Evolutionary conservation across 1,140 invertebrate species (phyloP).

Genomic region (Chionoecetes opilio): DNA sequence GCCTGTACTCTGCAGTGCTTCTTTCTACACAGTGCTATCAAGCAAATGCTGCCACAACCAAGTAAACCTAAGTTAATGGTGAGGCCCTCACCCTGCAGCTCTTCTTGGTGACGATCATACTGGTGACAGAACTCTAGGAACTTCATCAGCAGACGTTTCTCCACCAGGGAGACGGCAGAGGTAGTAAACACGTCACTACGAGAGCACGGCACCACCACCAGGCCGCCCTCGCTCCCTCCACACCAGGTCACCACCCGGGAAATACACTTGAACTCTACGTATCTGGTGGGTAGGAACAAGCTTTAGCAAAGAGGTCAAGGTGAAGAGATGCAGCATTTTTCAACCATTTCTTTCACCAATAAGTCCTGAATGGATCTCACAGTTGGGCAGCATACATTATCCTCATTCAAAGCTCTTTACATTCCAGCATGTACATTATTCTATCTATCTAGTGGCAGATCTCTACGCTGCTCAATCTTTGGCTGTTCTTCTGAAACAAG

Average conservation of each 20-base stretch:
- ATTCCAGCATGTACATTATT: too few species aligned
- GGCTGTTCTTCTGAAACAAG: too few species aligned
- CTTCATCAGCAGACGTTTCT: constrained; percentile 98
- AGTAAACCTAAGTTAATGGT: neutral
- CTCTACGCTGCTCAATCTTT: too few species aligned
- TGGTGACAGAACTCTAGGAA: constrained; percentile 94
- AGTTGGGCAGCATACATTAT: too few species aligned
- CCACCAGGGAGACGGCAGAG: constrained; percentile 93
- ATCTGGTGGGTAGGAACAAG: constrained; percentile 39
- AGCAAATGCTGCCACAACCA: neutral
- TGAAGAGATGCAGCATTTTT: too few species aligned
- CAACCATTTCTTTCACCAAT: too few species aligned
- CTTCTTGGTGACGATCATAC: constrained; percentile 89
- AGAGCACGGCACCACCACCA: constrained; percentile 94
- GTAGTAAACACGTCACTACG: constrained; percentile 97
- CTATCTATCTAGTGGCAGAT: too few species aligned
- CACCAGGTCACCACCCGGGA: constrained; percentile 91
- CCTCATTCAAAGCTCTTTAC: too few species aligned
- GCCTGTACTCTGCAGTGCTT: too few species aligned
- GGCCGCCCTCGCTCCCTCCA: constrained; percentile 84
- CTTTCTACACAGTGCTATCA: neutral
- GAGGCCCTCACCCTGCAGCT: constrained; percentile 88
- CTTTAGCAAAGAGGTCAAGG: neutral
- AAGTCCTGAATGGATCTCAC: too few species aligned
- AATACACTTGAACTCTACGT: constrained; percentile 97